A percentile compares a stretch with the other conserved stretches of the same genome.
Evolutionary conservation across 2,113 vertebrate genomes (phyloP).

Genomic region (Limanda limanda): DNA sequence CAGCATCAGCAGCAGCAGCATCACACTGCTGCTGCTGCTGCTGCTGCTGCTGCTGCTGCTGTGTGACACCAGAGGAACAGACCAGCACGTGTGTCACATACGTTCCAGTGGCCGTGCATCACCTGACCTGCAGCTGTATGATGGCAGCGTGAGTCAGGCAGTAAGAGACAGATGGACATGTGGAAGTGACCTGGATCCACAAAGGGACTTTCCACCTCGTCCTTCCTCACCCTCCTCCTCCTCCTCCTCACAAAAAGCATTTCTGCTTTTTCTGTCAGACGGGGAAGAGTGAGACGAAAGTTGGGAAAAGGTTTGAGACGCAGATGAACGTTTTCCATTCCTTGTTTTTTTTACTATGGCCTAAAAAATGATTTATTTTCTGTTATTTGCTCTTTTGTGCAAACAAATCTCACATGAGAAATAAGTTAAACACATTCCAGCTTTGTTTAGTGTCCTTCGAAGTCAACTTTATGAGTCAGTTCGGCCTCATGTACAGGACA

Average conservation of each 20-base stretch:
- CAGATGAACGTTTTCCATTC: background rate
- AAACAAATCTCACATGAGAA: too few species aligned
- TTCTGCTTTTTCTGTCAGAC: constrained; percentile 41
- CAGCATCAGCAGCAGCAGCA: too few species aligned
- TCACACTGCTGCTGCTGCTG: too few species aligned
- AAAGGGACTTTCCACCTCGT: constrained; percentile 81
- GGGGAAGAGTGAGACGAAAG: constrained; percentile 60
- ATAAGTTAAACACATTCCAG: too few species aligned
- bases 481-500: too few species aligned
- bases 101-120: constrained; percentile 3
- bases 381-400: too few species aligned
- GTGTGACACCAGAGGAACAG: too few species aligned
- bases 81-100: background rate
- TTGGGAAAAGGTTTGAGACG: constrained; percentile 32
- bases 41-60: too few species aligned
- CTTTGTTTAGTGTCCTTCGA: too few species aligned
- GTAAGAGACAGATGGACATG: constrained; percentile 53
- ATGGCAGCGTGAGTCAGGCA: constrained; percentile 60
- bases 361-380: constrained; percentile 22
- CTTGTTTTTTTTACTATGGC: background rate
- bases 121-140: constrained; percentile 47
- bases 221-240: constrained; percentile 28
- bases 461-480: too few species aligned
- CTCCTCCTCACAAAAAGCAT: constrained; percentile 24
- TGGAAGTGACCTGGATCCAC: constrained; percentile 65